Conservation (phyloP, 2,888 invertebrate species). For the Auanema freiburgensis region DNA sequence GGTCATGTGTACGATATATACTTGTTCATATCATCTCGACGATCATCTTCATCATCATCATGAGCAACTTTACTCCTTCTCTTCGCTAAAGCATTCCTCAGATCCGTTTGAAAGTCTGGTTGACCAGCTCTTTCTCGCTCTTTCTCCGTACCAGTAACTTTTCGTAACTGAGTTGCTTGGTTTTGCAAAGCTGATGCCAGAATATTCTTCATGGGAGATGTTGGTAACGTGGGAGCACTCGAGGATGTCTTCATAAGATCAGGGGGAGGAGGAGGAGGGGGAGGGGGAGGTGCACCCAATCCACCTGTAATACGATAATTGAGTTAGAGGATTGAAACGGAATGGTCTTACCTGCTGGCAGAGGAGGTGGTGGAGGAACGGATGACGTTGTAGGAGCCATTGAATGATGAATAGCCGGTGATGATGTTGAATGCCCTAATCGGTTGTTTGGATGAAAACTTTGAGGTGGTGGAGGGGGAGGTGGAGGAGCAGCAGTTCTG, state of each 20-base stretch:
- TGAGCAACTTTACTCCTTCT: slow-evolving; percentile 58
- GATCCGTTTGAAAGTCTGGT: slow-evolving; percentile 61
- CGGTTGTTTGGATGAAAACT: slow-evolving; percentile 8
- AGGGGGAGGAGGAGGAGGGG: slow-evolving; percentile 46
- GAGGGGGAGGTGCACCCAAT: slow-evolving; percentile 24
- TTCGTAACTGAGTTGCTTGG: slow-evolving; percentile 14
- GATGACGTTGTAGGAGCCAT: slow-evolving; percentile 21
- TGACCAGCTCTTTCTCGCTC: slow-evolving; percentile 12
- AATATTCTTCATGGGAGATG: slow-evolving; percentile 12
- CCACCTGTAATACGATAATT: too few species aligned
- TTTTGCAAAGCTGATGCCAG: slow-evolving; percentile 18
- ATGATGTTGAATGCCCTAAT: slow-evolving; percentile 11
- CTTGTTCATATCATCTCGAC: slow-evolving; percentile 20
- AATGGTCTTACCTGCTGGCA: slow-evolving; percentile 62
- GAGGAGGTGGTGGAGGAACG: slow-evolving; percentile 43
- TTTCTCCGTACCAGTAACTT: slow-evolving; percentile 13
- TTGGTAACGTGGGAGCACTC: slow-evolving; percentile 22
- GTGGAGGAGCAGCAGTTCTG: slow-evolving; percentile 28
- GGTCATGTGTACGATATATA: background rate
- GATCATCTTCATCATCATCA: slow-evolving; percentile 56
- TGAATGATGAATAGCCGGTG: background rate
- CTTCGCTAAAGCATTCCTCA: slow-evolving; percentile 62
- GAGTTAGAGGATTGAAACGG: background rate
- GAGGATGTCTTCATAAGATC: slow-evolving; percentile 29
- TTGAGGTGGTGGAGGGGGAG: slow-evolving; percentile 20